Conservation (phyloP, 2,888 invertebrate genomes). For the Morinoia aosen region DNA sequence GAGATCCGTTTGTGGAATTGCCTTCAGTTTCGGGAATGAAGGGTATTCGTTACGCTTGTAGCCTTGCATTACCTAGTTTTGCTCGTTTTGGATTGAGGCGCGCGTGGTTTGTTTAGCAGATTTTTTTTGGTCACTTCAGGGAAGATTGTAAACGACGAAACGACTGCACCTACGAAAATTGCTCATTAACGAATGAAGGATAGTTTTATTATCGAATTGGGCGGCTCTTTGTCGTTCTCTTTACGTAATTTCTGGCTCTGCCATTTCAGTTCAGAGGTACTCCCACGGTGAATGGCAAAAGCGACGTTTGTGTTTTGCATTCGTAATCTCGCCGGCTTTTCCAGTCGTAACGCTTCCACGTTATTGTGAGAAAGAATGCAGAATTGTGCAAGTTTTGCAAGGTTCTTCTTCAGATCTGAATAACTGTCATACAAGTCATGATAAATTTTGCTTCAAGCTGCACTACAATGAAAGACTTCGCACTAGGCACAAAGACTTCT, state of each 20-base stretch:
- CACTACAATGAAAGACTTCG: not conserved
- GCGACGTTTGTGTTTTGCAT: too few relatives aligned
- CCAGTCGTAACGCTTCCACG: too few relatives aligned
- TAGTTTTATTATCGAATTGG: not conserved
- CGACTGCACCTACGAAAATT: not conserved
- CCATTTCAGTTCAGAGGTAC: not conserved
- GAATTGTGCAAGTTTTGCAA: not conserved
- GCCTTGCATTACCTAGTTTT: constrained; percentile 12
- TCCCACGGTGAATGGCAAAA: not conserved
- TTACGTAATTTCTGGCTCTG: not conserved
- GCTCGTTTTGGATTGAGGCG: not conserved
- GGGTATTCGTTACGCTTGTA: constrained; percentile 16
- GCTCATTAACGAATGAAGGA: not conserved
- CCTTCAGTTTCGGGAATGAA: constrained; percentile 12
- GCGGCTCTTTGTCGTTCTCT: not conserved
- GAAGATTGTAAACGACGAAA: not conserved
- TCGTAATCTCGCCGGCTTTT: too few relatives aligned
- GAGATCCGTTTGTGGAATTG: constrained; percentile 37
- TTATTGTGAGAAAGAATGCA: not conserved
- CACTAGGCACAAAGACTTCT: not conserved
- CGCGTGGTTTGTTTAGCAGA: not conserved
- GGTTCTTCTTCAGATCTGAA: not conserved
- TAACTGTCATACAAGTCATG: not conserved
- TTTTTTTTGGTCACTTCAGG: not conserved
- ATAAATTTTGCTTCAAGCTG: not conserved